Conservation (phyloP, 2,797 vertebrate species). For the Galago senegalensis region DNA sequence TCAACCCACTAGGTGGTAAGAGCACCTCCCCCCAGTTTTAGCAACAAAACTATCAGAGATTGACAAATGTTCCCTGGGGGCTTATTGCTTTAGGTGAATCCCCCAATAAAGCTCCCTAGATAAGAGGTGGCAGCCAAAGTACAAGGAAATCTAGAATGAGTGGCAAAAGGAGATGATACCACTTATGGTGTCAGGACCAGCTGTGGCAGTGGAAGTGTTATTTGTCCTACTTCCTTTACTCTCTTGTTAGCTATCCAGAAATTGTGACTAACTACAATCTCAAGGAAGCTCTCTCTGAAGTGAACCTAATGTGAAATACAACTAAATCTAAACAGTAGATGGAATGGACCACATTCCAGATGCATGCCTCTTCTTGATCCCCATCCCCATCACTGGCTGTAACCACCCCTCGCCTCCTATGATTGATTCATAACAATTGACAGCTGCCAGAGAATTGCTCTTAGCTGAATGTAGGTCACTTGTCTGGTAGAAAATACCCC, state of each 20-base stretch:
- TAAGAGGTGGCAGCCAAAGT: not conserved
- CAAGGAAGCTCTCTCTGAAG: not conserved
- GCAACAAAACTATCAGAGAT: not conserved
- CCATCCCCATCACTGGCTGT: not conserved
- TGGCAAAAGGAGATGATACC: not conserved
- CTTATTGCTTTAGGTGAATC: not conserved
- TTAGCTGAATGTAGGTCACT: not conserved
- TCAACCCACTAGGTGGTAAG: not conserved
- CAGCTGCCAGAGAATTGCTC: not conserved
- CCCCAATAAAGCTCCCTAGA: not conserved
- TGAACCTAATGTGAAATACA: not conserved
- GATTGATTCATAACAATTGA: not conserved
- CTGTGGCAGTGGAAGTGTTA: not conserved
- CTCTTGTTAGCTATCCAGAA: not conserved
- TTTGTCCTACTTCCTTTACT: constrained; percentile 2
- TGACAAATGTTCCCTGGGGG: not conserved
- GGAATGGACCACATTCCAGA: not conserved
- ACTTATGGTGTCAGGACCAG: not conserved
- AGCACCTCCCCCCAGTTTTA: not conserved
- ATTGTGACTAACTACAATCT: not conserved
- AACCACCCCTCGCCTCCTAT: not conserved
- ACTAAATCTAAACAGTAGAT: not conserved
- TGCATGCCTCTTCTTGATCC: not conserved
- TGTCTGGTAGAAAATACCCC: not conserved
- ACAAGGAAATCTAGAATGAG: not conserved